Evolutionary conservation across 2,888 invertebrate species (phyloP), one percentile per base, ranked within the genome.

Genomic region (Zootermopsis nevadensis): DNA sequence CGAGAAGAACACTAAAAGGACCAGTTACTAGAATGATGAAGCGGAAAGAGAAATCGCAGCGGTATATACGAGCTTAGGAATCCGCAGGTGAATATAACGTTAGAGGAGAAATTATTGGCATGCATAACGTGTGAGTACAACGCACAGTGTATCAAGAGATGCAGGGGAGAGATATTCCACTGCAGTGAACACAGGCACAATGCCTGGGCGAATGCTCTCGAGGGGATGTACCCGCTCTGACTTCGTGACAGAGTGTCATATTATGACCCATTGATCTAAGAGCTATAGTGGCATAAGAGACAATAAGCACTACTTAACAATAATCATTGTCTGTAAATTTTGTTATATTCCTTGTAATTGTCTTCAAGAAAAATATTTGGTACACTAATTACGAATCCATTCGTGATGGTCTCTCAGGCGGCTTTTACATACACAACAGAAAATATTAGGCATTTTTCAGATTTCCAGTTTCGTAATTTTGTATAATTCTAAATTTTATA

Each of bases 31-130:
- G 60, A 27, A 60, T n/a, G 60, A 60, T 3, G 60, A 27, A 60
- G n/a, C n/a, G n/a, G 8, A 60, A 60, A n/a, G 19, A n/a, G 60
- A 3, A 60, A 7, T 60, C 60, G 1, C 60, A 60, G 27, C 8
- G n/a, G 60, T 6, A 10, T 27, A 12, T 60, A 27, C 19, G 19
- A 48, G 19, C 1, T 3, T 19, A 48, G 48, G 19, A 48, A 19
- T 48, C n/a, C 22, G 27, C 60, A 60, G 60, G 60, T 60, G 60
- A 60, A 27, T 60, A 60, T 60, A n/a, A 60, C 8, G 48, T 19
- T 6, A 60, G n/a, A 27, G 60, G 60, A 60, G 60, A 27, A 60
- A 60, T 60, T 60, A 60, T 60, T n/a, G 60, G n/a, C 60, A 60
- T 60, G 60, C 60, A 60, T 60, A 27, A 60, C 60, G n/a, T 27